A percentile compares a stretch with the other conserved stretches of the same genome.
These are phyloP conservation scores for Sardina pilchardus DNA, from an alignment of 2,113 vertebrate genomes.

Conservation along the genomic window DNA sequence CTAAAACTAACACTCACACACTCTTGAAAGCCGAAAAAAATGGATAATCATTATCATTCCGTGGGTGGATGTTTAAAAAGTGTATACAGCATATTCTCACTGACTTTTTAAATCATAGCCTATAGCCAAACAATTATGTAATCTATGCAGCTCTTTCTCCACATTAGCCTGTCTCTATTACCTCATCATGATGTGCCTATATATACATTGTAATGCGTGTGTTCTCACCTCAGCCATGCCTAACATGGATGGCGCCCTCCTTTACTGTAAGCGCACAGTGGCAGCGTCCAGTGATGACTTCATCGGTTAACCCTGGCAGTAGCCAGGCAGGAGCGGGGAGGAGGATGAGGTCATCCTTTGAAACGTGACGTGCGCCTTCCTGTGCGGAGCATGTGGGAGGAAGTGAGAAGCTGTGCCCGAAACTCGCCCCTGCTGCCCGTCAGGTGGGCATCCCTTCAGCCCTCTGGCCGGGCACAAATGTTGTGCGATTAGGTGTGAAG, in stretches of 20 bases:
- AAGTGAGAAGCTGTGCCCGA: slow-evolving; percentile 58
- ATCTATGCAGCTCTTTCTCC: no score
- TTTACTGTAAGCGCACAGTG: not conserved
- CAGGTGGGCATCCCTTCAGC: slow-evolving; percentile 58
- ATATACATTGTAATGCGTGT: not conserved
- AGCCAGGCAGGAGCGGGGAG: slow-evolving; percentile 2
- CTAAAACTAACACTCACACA: not conserved
- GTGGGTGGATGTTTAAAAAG: no score
- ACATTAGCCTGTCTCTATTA: no score
- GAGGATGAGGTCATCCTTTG: slow-evolving; percentile 58
- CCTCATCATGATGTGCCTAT: no score
- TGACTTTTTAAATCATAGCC: no score
- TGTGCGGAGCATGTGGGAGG: slow-evolving; percentile 58
- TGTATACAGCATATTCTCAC: no score
- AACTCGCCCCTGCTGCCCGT: slow-evolving; percentile 27
- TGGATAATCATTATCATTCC: no score
- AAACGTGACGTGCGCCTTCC: slow-evolving; percentile 38
- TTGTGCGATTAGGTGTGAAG: slow-evolving; percentile 65
- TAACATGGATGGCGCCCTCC: not conserved
- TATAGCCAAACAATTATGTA: no score
- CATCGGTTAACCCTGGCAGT: slow-evolving; percentile 19
- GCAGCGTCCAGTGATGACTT: not conserved
- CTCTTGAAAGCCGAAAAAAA: no score
- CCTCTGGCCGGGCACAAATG: slow-evolving; percentile 65
- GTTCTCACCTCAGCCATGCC: not conserved